Evolutionary conservation across 2,113 vertebrate species (phyloP).

Genomic region (Henicopernis longicauda): DNA sequence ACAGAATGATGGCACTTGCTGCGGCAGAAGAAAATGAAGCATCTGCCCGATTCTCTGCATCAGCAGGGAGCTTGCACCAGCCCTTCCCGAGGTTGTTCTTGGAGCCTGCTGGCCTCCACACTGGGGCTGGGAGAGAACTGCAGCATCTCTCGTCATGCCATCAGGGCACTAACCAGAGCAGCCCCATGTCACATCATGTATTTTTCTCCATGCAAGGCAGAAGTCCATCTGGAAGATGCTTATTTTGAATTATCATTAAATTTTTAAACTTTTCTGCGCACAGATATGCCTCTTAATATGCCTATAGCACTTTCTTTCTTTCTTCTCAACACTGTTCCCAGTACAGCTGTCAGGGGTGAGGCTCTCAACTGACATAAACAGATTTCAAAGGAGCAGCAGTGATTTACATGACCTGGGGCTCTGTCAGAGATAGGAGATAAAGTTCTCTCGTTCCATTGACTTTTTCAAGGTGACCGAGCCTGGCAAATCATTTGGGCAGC

Average conservation of each 20-base stretch:
- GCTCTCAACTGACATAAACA: background rate
- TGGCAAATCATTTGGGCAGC: background rate
- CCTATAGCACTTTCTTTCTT: background rate
- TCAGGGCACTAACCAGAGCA: background rate
- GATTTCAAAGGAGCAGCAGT: background rate
- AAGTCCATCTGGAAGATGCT: background rate
- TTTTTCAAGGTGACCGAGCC: background rate
- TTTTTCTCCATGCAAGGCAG: background rate
- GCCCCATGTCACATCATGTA: fast-evolving
- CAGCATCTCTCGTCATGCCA: background rate
- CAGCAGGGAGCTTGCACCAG: fast-evolving
- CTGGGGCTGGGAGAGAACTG: background rate
- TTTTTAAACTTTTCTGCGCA: background rate
- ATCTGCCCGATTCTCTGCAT: fast-evolving
- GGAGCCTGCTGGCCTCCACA: fast-evolving
- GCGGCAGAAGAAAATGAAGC: background rate
- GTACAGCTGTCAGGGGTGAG: background rate
- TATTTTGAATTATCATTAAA: background rate
- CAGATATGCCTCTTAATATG: background rate
- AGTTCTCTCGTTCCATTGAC: background rate
- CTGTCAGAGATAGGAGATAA: background rate
- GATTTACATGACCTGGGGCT: background rate
- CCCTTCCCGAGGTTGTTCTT: fast-evolving
- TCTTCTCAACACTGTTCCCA: background rate
- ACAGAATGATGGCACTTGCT: background rate